These are phyloP conservation scores for Trichogramma pretiosum DNA, from an alignment of 1,140 invertebrate genomes.

Conservation along the genomic window DNA sequence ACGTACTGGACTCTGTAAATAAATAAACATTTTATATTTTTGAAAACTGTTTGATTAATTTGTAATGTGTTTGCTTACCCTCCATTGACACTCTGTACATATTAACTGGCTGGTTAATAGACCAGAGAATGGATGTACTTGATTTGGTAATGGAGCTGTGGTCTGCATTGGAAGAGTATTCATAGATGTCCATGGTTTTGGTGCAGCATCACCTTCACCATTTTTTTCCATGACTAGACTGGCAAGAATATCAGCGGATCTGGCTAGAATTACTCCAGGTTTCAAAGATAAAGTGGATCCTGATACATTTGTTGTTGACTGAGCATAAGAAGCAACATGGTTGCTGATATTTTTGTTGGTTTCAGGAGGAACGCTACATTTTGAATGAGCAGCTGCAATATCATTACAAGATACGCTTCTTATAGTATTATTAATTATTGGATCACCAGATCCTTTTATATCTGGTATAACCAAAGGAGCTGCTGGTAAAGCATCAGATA, in stretches of 20 bases:
- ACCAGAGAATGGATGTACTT: slow-evolving; percentile 62
- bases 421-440: slow-evolving; percentile 25
- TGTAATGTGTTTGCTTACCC: slow-evolving; percentile 44
- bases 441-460: slow-evolving; percentile 30
- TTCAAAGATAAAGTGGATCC: slow-evolving; percentile 21
- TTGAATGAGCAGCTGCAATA: slow-evolving; percentile 28
- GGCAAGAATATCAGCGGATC: slow-evolving; percentile 37
- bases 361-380: slow-evolving; percentile 19
- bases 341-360: slow-evolving; percentile 30
- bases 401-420: slow-evolving; percentile 42
- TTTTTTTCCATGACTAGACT: slow-evolving; percentile 13
- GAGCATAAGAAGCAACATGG: slow-evolving; percentile 26
- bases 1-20: slow-evolving; percentile 62
- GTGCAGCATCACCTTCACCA: slow-evolving; percentile 18
- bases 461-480: slow-evolving; percentile 23
- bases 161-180: slow-evolving; percentile 29
- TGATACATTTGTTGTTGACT: slow-evolving; percentile 30
- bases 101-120: slow-evolving; percentile 76
- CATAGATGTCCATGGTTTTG: slow-evolving; percentile 35
- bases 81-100: slow-evolving; percentile 70
- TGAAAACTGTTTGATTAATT: slow-evolving; percentile 12
- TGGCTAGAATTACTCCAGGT: slow-evolving; percentile 39
- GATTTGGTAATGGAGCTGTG: slow-evolving; percentile 28
- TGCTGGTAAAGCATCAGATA: slow-evolving; percentile 57
- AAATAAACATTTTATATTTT: slow-evolving; percentile 5